Conservation (phyloP, 64 coral and sea anemone genomes). For the Porites australiensis region DNA sequence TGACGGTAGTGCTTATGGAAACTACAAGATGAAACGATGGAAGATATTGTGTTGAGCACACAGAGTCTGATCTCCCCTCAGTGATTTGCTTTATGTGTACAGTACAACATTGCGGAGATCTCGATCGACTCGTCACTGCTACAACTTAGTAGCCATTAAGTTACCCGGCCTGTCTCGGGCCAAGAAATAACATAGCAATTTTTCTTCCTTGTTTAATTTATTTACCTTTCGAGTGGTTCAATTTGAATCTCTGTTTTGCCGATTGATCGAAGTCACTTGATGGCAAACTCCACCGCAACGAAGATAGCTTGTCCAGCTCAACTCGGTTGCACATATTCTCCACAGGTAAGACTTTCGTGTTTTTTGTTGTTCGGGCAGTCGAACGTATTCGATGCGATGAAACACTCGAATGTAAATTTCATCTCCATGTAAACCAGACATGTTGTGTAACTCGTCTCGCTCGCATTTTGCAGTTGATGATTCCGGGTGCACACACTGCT, state of each 20-base stretch:
- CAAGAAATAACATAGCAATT: conserved; percentile 26
- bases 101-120: conserved; percentile 16
- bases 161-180: conserved; percentile 41
- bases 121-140: conserved; percentile 24
- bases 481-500: conserved; percentile 66
- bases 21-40: conserved; percentile 99
- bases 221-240: conserved; percentile 72
- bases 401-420: conserved; percentile 24
- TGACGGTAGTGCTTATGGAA: conserved; percentile 93
- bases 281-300: conserved; percentile 88
- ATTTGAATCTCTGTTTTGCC: conserved; percentile 74
- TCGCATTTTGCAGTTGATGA: conserved; percentile 69
- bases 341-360: conserved; percentile 69
- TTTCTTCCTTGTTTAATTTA: conserved; percentile 61
- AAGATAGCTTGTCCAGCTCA: conserved; percentile 85
- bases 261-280: conserved; percentile 43
- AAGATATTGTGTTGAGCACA: conserved; percentile 79
- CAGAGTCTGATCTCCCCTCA: conserved; percentile 38
- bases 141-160: conserved; percentile 14
- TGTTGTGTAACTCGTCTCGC: conserved; percentile 52
- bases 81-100: conserved; percentile 51
- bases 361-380: not conserved
- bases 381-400: not conserved
- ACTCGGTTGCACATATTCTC: conserved; percentile 85
- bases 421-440: conserved; percentile 67